Base-by-base conservation (phyloP, 2,888 invertebrate species). In the Synergus itoensis region DNA sequence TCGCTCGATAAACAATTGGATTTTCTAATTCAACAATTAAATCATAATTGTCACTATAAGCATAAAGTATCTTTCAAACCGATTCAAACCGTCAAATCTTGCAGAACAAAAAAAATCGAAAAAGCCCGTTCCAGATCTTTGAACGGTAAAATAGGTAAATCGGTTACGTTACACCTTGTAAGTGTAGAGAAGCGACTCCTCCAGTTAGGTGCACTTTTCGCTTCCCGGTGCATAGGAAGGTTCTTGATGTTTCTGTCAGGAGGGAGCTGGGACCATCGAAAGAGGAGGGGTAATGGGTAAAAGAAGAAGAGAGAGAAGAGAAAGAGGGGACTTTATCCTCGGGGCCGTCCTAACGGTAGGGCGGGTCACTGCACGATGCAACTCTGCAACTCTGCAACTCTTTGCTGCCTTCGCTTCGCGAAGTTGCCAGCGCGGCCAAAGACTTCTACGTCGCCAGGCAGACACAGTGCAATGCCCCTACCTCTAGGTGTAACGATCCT, bases 281-380 rank as follows among this genome's bases (percentile, higher is more conserved):
- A 63, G 76, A 76, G 67, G 60, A 63, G 76, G 79, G 81, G 83
- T 81, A 83, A 80, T 82, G 81, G 84, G 81, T 81, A 81, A 75
- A 76, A 75, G 81, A 82, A 77, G 76, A 78, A 60, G 77, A 84
- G 76, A 77, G 82, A 78, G 81, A 83, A 82, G 80, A 83, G 80
- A 80, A 86, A 84, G 86, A 84, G 88, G 87, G 88, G 87, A 89
- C 90, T 87, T 88, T 89, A 90, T 91, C 90, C 90, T 91, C 92
- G 92, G 92, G 92, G 92, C 92, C 92, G 92, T 92, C 91, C 92
- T 92, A 92, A 92, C 92, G 92, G 92, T 92, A 92, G 92, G 92
- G 92, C 92, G 92, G 92, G 92, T 92, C 92, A 92, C 92, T 92
- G 92, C 91, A 92, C 92, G 91, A 91, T 80, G 80, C 78, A 80